A percentile compares a stretch with the other conserved stretches of the same genome.
Conservation (phyloP, 2,797 vertebrate genomes). For the Myioborus melanocephalus region DNA sequence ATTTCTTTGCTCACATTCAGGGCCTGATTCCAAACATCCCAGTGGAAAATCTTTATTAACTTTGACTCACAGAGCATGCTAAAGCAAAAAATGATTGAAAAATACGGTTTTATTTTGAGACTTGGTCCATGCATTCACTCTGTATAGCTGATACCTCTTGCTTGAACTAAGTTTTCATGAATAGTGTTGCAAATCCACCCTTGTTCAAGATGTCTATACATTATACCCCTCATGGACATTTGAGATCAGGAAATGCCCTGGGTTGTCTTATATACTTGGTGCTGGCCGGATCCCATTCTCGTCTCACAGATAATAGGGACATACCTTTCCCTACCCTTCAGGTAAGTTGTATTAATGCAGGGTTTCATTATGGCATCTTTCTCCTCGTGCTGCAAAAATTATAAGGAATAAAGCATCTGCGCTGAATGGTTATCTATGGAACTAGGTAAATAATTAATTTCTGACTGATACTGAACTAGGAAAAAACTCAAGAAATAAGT, state of each 20-base stretch:
- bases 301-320: not conserved
- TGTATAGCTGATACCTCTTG: not conserved
- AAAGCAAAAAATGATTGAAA: not conserved
- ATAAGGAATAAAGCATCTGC: not conserved
- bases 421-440: not conserved
- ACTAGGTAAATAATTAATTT: not conserved
- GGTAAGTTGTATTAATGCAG: rapidly evolving
- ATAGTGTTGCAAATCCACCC: not conserved
- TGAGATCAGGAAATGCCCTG: not conserved
- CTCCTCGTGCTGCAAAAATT: not conserved
- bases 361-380: not conserved
- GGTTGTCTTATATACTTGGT: not conserved
- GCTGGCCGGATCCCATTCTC: not conserved
- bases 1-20: not conserved
- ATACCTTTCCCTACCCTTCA: rapidly evolving
- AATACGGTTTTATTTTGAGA: not conserved
- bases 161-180: not conserved
- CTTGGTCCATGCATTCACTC: not conserved
- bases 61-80: not conserved
- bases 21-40: not conserved
- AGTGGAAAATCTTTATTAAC: not conserved
- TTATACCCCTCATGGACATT: not conserved
- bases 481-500: not conserved
- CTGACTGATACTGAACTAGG: not conserved
- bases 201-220: not conserved